Base-by-base conservation (phyloP, 2,888 invertebrate species). In the Melinaea menophilus region DNA sequence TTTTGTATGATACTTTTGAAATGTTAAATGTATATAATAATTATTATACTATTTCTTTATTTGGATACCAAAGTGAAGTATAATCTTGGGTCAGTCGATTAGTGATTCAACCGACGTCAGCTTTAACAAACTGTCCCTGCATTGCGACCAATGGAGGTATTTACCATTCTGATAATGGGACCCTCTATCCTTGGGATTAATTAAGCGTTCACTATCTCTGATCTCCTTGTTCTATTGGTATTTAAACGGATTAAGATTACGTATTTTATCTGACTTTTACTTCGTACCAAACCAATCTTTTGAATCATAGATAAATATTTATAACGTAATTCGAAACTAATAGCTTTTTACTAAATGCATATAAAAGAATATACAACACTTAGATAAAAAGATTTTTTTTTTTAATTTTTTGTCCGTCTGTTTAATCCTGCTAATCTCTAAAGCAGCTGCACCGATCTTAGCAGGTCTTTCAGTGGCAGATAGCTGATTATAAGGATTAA, bases 151-250 rank as follows among this genome's bases (percentile, higher is more conserved):
- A 51, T 55, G 59, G 62, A 63, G 63, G 74, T 74, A 69, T 71
- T 69, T 73, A 75, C 75, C 73, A 74, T 77, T 78, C 72, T 73
- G 72, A 75, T 81, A 83, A 82, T 82, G 69, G 77, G 70, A 75
- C 71, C 67, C 66, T 74, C 73, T 76, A 78, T 79, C 76, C 74
- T 55, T 72, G 71, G 78, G 81, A 81, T 84, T 84, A 83, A 85
- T 82, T 84, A 84, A 82, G 77, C 76, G 72, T 71, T 77, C 71
- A 78, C 73, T 79, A 72, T 73, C 75, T 75, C 75, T 79, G 76
- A 82, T 77, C 78, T 75, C 75, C 78, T 77, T 75, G 76, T 82
- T 74, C 69, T 69, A 67, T 65, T 63, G 65, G 12, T 58, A 62
- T 60, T 65, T 65, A 55, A 67, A 64, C 56, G 65, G 61, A 67